Conservation (phyloP, 2,888 invertebrate genomes). For the Tupiocoris notatus region DNA sequence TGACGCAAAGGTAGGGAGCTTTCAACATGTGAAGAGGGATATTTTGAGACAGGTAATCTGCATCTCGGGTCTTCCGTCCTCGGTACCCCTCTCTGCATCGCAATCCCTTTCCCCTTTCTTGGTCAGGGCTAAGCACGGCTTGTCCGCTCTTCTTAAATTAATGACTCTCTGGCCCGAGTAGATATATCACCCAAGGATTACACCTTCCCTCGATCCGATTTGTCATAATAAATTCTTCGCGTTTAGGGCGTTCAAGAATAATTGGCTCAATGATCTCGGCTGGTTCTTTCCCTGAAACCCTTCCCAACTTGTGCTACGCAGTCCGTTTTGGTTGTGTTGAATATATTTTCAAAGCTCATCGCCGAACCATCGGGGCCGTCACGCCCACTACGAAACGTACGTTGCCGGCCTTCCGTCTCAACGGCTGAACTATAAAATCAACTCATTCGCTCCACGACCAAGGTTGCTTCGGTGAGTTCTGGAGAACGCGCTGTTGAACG, state of each 20-base stretch:
- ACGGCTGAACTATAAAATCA: no score
- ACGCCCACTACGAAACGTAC: not conserved
- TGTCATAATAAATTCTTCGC: constrained; percentile 44
- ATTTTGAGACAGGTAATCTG: no score
- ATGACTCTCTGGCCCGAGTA: constrained; percentile 29
- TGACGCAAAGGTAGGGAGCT: no score
- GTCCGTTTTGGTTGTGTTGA: not conserved
- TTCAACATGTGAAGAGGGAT: no score
- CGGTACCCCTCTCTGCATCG: no score
- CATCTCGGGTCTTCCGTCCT: no score
- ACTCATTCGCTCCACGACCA: no score
- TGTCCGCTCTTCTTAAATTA: constrained; percentile 26
- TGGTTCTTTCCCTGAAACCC: not conserved
- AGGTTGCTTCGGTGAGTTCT: no score
- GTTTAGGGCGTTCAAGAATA: constrained; percentile 40
- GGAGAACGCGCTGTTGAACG: no score
- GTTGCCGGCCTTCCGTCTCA: no score
- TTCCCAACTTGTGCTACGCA: not conserved
- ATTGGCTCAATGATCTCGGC: constrained; percentile 40
- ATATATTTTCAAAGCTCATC: not conserved
- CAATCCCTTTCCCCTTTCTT: no score
- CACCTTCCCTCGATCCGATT: constrained; percentile 41
- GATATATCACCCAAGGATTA: constrained; percentile 42
- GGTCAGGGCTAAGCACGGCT: no score
- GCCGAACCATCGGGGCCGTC: not conserved